A percentile compares a stretch with the other conserved stretches of the same genome.
Conservation (phyloP, 2,797 vertebrate species). For the Hypotaenidia okinawae region DNA sequence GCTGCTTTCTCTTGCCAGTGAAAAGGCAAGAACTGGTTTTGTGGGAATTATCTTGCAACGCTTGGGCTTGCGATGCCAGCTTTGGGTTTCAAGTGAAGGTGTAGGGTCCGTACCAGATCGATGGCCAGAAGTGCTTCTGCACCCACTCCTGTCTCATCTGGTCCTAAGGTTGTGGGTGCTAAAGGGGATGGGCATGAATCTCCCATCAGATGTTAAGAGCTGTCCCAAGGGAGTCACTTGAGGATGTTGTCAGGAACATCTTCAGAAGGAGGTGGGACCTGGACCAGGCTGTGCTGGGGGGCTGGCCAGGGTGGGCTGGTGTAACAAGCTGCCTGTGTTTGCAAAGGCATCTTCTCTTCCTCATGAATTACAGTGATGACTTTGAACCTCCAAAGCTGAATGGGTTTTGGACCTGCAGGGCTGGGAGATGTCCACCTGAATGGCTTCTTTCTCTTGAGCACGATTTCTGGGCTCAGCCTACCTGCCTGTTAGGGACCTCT, state of each 20-base stretch:
- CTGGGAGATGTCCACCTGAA: accelerated
- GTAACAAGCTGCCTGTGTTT: accelerated
- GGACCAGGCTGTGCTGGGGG: background rate
- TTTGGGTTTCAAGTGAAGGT: background rate
- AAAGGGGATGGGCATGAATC: background rate
- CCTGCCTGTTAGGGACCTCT: accelerated
- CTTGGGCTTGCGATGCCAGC: background rate
- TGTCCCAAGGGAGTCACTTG: background rate
- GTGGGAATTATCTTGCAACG: accelerated
- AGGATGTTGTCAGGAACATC: background rate
- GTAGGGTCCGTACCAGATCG: accelerated
- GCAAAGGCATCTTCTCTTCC: background rate
- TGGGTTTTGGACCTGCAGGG: background rate
- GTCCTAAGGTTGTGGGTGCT: background rate
- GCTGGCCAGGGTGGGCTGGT: background rate
- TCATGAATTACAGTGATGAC: background rate
- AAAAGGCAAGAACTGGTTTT: background rate
- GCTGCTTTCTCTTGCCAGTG: background rate
- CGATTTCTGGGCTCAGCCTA: background rate
- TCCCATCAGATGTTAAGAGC: background rate
- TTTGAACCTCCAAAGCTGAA: background rate
- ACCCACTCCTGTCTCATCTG: background rate
- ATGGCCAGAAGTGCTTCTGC: background rate
- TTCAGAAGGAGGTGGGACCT: background rate
- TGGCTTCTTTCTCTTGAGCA: background rate